These are phyloP conservation scores for Sitta europaea DNA, from an alignment of 2,113 vertebrate species.

Conservation along the genomic window DNA sequence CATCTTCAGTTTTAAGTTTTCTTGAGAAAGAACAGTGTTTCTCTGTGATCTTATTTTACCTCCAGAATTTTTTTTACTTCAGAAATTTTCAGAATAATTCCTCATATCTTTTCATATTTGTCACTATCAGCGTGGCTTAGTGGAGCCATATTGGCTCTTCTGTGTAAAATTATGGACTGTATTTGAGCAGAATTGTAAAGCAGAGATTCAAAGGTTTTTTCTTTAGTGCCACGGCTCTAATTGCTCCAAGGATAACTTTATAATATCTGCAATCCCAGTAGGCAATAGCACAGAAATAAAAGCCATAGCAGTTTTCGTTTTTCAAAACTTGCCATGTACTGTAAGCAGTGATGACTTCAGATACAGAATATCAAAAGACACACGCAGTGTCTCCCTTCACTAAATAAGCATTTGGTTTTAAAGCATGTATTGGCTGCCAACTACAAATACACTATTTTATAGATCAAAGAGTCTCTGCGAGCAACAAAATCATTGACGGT, in stretches of 20 bases:
- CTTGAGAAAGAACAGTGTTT: background rate
- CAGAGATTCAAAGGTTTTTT: background rate
- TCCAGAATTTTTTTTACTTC: background rate
- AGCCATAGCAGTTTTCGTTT: background rate
- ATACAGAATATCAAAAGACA: conserved; percentile 36
- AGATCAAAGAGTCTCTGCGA: conserved; percentile 26
- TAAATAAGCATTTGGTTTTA: conserved; percentile 38
- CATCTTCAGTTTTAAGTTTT: background rate
- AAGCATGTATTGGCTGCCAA: conserved; percentile 24
- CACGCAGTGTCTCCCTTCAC: background rate
- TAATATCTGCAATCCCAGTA: background rate
- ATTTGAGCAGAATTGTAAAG: background rate
- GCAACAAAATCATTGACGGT: background rate
- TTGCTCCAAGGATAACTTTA: background rate
- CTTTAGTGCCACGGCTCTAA: background rate
- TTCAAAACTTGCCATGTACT: conserved; percentile 32
- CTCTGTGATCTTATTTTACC: background rate
- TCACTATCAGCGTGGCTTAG: background rate
- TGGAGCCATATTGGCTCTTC: background rate
- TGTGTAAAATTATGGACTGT: background rate
- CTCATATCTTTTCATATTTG: background rate
- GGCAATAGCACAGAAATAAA: background rate
- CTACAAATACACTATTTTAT: conserved; percentile 15
- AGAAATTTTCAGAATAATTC: background rate
- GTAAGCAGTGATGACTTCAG: conserved; percentile 11